A percentile compares a stretch with the other conserved stretches of the same genome.
phyloP scores from a whole-genome alignment of 1,140 invertebrate genomes.

The Vollenhovia emeryi region DNA sequence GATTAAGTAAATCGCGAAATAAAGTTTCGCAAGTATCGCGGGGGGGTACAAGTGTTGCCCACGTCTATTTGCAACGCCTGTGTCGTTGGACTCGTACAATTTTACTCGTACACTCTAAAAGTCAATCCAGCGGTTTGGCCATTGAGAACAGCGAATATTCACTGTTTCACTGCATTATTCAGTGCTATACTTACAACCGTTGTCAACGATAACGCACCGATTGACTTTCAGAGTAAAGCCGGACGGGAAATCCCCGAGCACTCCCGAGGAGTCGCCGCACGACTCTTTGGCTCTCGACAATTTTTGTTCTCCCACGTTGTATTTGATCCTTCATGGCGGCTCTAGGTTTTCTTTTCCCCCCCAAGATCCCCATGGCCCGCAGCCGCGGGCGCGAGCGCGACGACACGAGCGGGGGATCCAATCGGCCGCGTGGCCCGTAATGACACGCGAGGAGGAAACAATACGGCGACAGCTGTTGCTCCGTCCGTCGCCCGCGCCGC shows the following conservation, averaged over 20 bases:
- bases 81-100: not conserved
- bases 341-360: not conserved
- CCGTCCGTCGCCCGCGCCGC: constrained; percentile 49
- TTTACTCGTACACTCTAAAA: too few species aligned
- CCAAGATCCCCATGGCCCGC: not conserved
- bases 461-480: constrained; percentile 74
- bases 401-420: not conserved
- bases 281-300: too few species aligned
- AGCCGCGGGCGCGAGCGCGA: not conserved
- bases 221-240: too few species aligned
- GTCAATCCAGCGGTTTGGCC: too few species aligned
- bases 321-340: not conserved
- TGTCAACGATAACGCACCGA: too few species aligned
- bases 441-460: constrained; percentile 60
- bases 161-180: too few species aligned
- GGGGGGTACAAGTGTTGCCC: not conserved
- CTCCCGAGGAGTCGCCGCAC: too few species aligned
- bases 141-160: too few species aligned
- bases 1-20: not conserved
- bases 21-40: not conserved
- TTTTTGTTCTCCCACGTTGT: too few species aligned
- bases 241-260: too few species aligned
- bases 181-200: too few species aligned
- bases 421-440: constrained; percentile 26
- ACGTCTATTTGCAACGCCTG: not conserved